phyloP scores from a whole-genome alignment of 2,888 invertebrate species.

The Lymantria monacha region DNA sequence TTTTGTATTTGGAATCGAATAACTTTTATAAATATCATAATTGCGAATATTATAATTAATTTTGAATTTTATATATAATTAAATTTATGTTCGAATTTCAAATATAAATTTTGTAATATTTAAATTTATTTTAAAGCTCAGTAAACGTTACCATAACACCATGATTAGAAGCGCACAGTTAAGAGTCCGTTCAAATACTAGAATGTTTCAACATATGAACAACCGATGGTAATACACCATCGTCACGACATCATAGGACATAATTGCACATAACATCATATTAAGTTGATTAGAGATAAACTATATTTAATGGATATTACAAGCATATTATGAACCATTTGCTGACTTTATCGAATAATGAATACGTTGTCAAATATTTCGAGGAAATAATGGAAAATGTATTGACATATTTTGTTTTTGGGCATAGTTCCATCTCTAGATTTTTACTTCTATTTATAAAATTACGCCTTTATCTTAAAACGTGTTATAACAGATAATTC shows the following conservation, averaged over 20 bases:
- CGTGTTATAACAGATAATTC: too few relatives aligned
- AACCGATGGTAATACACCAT: slow-evolving; percentile 15
- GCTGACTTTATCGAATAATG: neutral
- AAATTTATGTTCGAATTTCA: too few relatives aligned
- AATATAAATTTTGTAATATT: neutral
- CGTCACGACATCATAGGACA: slow-evolving; percentile 41
- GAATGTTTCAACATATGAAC: slow-evolving; percentile 11
- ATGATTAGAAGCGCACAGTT: slow-evolving; percentile 9
- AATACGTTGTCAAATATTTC: neutral
- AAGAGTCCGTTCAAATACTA: slow-evolving; percentile 15
- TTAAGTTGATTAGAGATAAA: slow-evolving; percentile 12
- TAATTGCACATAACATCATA: slow-evolving; percentile 36
- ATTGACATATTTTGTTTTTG: too few relatives aligned
- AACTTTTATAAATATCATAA: too few relatives aligned
- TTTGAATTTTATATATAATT: too few relatives aligned
- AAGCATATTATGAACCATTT: slow-evolving; percentile 15
- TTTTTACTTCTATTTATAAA: too few relatives aligned
- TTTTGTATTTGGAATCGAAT: too few relatives aligned
- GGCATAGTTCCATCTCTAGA: too few relatives aligned
- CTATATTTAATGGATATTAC: slow-evolving; percentile 17
- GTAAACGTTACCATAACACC: slow-evolving; percentile 18
- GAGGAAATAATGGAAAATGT: too few relatives aligned
- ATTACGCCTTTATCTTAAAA: too few relatives aligned
- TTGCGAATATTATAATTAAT: too few relatives aligned
- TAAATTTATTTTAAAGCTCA: neutral